phyloP scores from a whole-genome alignment of 2,888 invertebrate species.

The Ecdyonurus torrentis region DNA sequence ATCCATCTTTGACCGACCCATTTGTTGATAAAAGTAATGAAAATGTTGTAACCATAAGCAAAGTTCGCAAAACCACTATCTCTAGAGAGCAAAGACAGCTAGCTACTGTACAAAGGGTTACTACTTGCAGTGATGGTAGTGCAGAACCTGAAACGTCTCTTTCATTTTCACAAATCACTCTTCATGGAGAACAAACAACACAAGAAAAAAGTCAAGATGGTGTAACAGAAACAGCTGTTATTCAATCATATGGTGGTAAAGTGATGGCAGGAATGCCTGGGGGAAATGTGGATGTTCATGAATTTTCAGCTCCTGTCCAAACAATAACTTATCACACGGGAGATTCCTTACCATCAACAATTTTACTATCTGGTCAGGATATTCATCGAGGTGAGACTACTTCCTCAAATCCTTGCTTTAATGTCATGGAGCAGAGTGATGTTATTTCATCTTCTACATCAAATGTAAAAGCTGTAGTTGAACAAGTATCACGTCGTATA shows the following conservation, averaged over 20 bases:
- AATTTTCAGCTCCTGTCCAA: conserved; percentile 40
- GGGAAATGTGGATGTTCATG: conserved; percentile 36
- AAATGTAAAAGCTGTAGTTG: conserved; percentile 60
- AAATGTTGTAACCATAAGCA: conserved; percentile 59
- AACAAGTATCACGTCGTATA: conserved; percentile 62
- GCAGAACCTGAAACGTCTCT: conserved; percentile 27
- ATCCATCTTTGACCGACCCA: no score
- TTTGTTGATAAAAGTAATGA: conserved; percentile 61
- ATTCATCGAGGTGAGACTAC: neutral
- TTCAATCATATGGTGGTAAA: conserved; percentile 44
- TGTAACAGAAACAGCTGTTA: conserved; percentile 40
- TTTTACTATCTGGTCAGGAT: conserved; percentile 6
- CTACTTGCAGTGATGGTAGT: conserved; percentile 21
- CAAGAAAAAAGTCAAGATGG: conserved; percentile 40
- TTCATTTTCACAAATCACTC: conserved; percentile 47
- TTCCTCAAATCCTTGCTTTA: neutral
- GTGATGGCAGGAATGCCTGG: conserved; percentile 44
- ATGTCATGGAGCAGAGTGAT: conserved; percentile 17
- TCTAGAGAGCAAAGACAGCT: conserved; percentile 40
- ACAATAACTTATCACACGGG: conserved; percentile 33
- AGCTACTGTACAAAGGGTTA: conserved; percentile 33
- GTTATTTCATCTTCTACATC: conserved; percentile 43
- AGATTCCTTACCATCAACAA: conserved; percentile 2
- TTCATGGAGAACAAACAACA: conserved; percentile 45
- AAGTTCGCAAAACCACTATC: conserved; percentile 48